These are phyloP conservation scores for Stigmatopora nigra DNA, from an alignment of 2,113 vertebrate species.

Conservation along the genomic window DNA sequence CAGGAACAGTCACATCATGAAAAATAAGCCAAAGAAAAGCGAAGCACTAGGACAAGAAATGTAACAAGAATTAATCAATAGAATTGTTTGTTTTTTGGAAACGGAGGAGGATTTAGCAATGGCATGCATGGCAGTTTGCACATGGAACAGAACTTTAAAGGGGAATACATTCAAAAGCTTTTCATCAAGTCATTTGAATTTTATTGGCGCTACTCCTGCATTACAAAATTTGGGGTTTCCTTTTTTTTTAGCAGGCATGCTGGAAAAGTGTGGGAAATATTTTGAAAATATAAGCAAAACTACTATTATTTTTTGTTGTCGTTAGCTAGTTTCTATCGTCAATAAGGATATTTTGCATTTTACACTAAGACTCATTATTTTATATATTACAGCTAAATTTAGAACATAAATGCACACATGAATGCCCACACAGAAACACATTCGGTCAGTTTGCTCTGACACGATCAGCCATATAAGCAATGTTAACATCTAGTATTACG, in stretches of 20 bases:
- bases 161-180: slow-evolving; percentile 77
- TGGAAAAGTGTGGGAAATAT: neutral
- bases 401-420: no score
- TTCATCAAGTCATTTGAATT: slow-evolving; percentile 50
- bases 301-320: no score
- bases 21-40: slow-evolving; percentile 71
- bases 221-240: slow-evolving; percentile 26
- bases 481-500: no score
- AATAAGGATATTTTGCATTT: neutral
- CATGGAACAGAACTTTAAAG: slow-evolving; percentile 91
- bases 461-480: no score
- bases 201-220: slow-evolving; percentile 25
- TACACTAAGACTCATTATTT: no score
- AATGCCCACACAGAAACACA: no score
- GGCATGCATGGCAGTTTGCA: slow-evolving; percentile 90
- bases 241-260: no score
- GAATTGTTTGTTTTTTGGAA: slow-evolving; percentile 23
- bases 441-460: no score
- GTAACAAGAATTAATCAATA: slow-evolving; percentile 81
- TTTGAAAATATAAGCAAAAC: neutral
- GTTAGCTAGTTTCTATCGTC: neutral
- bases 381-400: no score
- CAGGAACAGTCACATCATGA: slow-evolving; percentile 76
- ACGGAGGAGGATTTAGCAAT: slow-evolving; percentile 81
- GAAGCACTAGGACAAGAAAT: slow-evolving; percentile 84